These are phyloP conservation scores for Smittia sp. DNA, from an alignment of 2,888 invertebrate species.

Conservation along the genomic window DNA sequence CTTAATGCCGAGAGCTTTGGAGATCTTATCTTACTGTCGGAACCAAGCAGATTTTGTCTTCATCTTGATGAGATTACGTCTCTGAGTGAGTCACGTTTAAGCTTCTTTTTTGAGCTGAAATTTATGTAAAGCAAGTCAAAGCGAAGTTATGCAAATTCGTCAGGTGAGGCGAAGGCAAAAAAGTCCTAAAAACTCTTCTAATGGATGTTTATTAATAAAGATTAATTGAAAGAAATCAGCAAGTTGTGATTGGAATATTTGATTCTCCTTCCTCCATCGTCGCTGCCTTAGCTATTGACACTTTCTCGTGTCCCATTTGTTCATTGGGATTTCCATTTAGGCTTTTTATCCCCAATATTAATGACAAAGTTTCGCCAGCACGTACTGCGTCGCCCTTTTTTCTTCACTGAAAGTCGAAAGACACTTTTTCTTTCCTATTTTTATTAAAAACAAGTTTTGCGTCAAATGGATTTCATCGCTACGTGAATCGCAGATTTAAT, in stretches of 20 bases:
- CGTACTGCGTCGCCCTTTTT: conserved; percentile 23
- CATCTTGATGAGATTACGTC: conserved; percentile 18
- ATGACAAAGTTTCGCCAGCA: conserved; percentile 32
- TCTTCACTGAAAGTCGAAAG: background rate
- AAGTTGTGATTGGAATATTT: conserved; percentile 39
- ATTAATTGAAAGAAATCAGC: conserved; percentile 41
- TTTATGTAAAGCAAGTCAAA: background rate
- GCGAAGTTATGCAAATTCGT: background rate
- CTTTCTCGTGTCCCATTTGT: conserved; percentile 27
- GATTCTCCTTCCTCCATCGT: background rate
- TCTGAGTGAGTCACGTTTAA: conserved; percentile 26
- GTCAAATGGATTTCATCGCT: background rate
- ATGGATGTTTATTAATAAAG: conserved; percentile 40
- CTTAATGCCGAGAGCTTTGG: background rate
- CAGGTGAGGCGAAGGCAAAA: background rate
- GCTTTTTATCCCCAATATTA: conserved; percentile 35
- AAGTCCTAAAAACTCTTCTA: background rate
- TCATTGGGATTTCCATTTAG: conserved; percentile 28
- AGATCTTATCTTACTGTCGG: background rate
- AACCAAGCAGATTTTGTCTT: background rate
- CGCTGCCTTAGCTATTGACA: conserved; percentile 10
- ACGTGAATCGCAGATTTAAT: too few relatives aligned
- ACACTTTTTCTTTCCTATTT: background rate
- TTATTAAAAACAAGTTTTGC: conserved; percentile 1
- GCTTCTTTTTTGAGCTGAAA: background rate